Base-by-base conservation (phyloP, 2,797 vertebrate genomes). In the Muscicapa comitata region DNA sequence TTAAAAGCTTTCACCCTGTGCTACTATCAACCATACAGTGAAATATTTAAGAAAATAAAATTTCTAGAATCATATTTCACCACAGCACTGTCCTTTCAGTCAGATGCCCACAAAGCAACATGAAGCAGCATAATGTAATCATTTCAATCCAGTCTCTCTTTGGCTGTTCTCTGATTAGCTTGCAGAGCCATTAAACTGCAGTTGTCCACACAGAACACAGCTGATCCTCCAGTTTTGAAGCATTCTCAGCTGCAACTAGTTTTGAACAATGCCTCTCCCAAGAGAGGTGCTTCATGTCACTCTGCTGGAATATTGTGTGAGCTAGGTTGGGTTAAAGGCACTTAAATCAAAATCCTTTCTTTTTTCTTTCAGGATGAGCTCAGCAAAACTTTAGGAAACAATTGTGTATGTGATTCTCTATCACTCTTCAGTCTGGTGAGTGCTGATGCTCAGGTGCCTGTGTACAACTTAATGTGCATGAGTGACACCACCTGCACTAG, bases 171-270 rank as follows among this genome's bases (percentile, higher is more conserved):
- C 91, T 93, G 93, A 96, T 96, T 93, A 86, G 96, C 93, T 96
- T 97, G 96, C 96, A 96, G 97, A 96, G 93, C 58, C 94, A 96
- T 97, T 97, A 97, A 95, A 66, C 47, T 78, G 33, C 38, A 88
- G 37, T 65, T 85, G 77, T 54, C 76, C 63, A 26, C 7, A 25
- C 53, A 91, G 78, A 96, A 83, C 68, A 78, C 63, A 90, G 80
- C 83, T 85, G 94, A 81, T 65, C 61, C 86, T 55, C 62, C 11
- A 29, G 11, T 80, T 95, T 93, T 91, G 74, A 77, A 78, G 71
- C 51, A 54, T 91, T 82, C 85, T 92, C 93, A 93, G 88, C 91
- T 96, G 83, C 59, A 73, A 83, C 38, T 37, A 9, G 65, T 96
- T 96, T 80, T 80, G 84, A 94, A 83, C n/a, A 15, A 42, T 65